Conservation (phyloP, 1,140 invertebrate genomes). For the Phymastichus coffea region DNA sequence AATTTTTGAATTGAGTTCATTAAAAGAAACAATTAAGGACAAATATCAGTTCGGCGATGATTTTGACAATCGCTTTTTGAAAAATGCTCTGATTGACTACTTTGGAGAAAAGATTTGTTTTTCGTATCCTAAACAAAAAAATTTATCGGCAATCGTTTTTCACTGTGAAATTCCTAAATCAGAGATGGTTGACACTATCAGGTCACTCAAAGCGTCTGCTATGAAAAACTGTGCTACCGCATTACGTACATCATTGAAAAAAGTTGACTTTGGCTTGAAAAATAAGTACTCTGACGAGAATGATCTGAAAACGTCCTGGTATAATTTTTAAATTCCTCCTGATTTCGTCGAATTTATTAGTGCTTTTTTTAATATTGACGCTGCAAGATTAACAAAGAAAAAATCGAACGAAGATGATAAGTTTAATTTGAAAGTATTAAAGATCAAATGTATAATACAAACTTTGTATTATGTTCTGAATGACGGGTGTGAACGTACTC, state of each 20-base stretch:
- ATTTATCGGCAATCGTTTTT: neutral
- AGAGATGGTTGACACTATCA: neutral
- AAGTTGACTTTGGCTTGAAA: conserved; percentile 3
- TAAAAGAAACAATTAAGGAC: neutral
- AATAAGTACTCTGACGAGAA: conserved; percentile 11
- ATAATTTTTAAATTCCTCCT: conserved; percentile 1
- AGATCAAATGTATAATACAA: neutral
- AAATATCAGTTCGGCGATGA: neutral
- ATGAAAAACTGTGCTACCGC: neutral
- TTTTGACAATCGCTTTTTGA: neutral
- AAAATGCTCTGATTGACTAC: conserved; percentile 2
- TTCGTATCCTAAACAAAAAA: neutral
- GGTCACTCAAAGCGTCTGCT: neutral
- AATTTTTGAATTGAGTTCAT: neutral
- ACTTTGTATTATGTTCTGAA: conserved; percentile 14
- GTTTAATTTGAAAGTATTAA: neutral
- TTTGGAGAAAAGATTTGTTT: conserved; percentile 10
- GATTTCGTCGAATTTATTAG: neutral
- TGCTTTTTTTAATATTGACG: neutral
- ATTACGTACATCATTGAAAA: neutral
- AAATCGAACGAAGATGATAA: neutral
- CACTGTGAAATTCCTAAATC: neutral
- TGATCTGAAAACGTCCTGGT: conserved; percentile 4
- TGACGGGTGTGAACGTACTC: conserved; percentile 10
- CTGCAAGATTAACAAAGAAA: neutral